Conservation (phyloP, 1,140 invertebrate genomes). For the Saccostrea glomerata region DNA sequence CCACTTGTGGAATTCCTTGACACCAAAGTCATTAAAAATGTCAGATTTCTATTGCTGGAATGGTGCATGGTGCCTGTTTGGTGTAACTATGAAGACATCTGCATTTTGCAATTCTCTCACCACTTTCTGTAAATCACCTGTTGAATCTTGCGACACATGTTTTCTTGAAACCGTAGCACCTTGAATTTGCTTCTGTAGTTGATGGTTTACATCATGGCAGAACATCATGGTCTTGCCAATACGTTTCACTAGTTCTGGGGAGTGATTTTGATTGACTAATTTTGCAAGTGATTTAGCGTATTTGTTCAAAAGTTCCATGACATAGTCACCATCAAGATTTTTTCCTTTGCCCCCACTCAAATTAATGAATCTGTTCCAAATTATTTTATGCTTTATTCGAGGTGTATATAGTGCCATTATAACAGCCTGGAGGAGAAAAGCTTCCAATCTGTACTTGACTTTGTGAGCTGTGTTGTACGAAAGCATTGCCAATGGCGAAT, state of each 20-base stretch:
- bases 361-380: slow-evolving; percentile 39
- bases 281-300: slow-evolving; percentile 26
- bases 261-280: not conserved
- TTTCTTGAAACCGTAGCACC: not conserved
- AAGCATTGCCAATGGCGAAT: slow-evolving; percentile 38
- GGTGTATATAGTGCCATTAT: slow-evolving; percentile 15
- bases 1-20: slow-evolving; percentile 17
- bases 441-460: slow-evolving; percentile 28
- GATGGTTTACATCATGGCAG: not conserved
- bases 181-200: not conserved
- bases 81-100: not conserved
- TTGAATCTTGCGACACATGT: not conserved
- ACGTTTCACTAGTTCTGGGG: slow-evolving; percentile 3
- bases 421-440: slow-evolving; percentile 24
- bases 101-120: slow-evolving; percentile 18
- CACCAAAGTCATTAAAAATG: slow-evolving; percentile 25
- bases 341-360: slow-evolving; percentile 3
- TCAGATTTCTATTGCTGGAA: slow-evolving; percentile 19
- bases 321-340: slow-evolving; percentile 39
- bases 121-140: not conserved
- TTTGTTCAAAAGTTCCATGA: slow-evolving; percentile 44
- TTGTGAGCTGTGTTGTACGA: slow-evolving; percentile 29
- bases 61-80: not conserved
- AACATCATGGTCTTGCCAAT: slow-evolving; percentile 44
- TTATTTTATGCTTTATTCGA: slow-evolving; percentile 24